These are phyloP conservation scores for Acrocera orbiculus DNA, from an alignment of 2,888 invertebrate species.

Conservation along the genomic window DNA sequence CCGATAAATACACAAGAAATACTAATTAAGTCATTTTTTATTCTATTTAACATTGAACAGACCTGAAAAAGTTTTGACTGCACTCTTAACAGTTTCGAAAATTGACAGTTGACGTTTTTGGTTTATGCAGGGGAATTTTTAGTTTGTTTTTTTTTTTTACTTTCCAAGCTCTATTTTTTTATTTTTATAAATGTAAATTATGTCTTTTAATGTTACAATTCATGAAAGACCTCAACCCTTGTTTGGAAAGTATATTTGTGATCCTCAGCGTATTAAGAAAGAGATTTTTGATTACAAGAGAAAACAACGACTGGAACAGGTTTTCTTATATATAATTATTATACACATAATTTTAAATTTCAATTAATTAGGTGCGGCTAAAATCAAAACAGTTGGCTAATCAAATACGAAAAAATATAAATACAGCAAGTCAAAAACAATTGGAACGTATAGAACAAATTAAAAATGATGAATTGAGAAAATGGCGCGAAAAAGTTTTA, in stretches of 20 bases:
- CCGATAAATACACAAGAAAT: too few relatives aligned
- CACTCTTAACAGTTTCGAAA: too few relatives aligned
- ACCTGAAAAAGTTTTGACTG: too few relatives aligned
- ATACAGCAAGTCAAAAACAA: slow-evolving; percentile 34
- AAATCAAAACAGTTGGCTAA: slow-evolving; percentile 43
- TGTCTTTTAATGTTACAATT: slow-evolving; percentile 44
- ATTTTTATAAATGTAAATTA: slow-evolving; percentile 17
- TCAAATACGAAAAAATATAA: slow-evolving; percentile 34
- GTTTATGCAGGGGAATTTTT: too few relatives aligned
- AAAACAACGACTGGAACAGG: slow-evolving; percentile 43
- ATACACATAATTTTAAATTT: neutral
- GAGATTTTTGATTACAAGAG: slow-evolving; percentile 39
- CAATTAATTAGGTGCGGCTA: slow-evolving; percentile 36
- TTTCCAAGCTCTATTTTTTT: too few relatives aligned
- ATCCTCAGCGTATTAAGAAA: slow-evolving; percentile 35
- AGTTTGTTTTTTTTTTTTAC: too few relatives aligned
- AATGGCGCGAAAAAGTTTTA: slow-evolving; percentile 16
- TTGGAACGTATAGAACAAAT: slow-evolving; percentile 33
- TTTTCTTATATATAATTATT: slow-evolving; percentile 16
- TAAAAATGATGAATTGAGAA: slow-evolving; percentile 34
- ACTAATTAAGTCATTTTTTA: too few relatives aligned
- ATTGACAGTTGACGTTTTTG: too few relatives aligned
- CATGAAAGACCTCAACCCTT: slow-evolving; percentile 37
- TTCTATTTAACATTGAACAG: too few relatives aligned
- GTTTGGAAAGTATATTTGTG: slow-evolving; percentile 33